Percentiles rank a stretch among this genome's conserved stretches.
These are phyloP conservation scores for Petrolisthes cinctipes DNA, from an alignment of 2,888 invertebrate genomes.

Conservation along the genomic window DNA sequence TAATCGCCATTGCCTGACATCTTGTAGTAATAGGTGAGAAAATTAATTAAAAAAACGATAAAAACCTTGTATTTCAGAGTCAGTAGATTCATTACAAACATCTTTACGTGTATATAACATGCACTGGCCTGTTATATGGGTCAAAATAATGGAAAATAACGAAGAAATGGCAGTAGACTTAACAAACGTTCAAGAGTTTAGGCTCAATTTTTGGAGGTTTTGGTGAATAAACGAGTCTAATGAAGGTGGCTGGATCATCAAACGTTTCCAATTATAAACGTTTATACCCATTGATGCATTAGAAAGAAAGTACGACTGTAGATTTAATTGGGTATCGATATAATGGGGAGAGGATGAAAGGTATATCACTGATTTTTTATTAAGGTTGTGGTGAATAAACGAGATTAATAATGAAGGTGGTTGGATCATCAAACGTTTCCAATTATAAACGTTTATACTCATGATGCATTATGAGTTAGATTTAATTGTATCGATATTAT, in stretches of 20 bases:
- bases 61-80: no score
- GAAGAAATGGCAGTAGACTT: no score
- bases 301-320: background rate
- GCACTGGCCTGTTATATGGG: no score
- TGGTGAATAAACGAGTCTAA: background rate
- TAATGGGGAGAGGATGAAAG: background rate
- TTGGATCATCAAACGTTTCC: background rate
- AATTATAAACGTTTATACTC: background rate
- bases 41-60: no score
- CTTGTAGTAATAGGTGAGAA: no score
- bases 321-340: background rate
- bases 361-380: background rate
- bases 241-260: background rate
- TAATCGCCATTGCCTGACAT: no score
- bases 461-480: background rate
- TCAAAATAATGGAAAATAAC: no score
- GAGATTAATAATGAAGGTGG: background rate
- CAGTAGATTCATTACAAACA: no score
- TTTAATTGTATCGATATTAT: background rate
- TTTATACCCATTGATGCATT: background rate
- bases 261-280: constrained; percentile 8
- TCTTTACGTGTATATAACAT: no score
- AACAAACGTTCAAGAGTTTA: background rate
- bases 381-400: background rate
- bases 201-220: background rate